Evolutionary conservation across 2,888 invertebrate species (phyloP).

Genomic region (Rotaria macrura): DNA sequence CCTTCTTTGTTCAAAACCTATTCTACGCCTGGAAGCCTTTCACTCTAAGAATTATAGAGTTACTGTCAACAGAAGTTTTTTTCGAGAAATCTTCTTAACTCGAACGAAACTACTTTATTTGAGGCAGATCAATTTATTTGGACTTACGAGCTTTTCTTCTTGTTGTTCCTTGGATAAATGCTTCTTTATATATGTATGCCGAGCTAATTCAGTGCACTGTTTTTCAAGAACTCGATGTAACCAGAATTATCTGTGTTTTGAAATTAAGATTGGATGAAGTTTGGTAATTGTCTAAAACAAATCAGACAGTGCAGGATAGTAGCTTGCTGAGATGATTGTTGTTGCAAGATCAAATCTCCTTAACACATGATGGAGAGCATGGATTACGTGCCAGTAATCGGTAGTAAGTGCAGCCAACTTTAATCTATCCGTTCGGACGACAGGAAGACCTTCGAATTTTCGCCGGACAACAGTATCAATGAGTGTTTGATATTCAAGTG

Average conservation of each 20-base stretch:
- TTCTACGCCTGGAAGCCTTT: too few relatives aligned
- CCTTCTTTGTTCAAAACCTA: too few relatives aligned
- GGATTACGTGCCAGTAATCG: background rate
- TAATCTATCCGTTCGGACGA: background rate
- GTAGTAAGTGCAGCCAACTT: background rate
- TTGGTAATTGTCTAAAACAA: background rate
- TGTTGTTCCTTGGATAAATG: background rate
- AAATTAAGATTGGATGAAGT: background rate
- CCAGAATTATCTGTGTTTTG: background rate
- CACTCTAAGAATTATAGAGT: background rate
- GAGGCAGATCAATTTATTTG: background rate
- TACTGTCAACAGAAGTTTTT: background rate
- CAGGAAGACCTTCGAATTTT: background rate
- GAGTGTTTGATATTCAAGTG: background rate
- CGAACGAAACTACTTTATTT: background rate
- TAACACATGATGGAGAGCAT: background rate
- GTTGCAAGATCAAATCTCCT: background rate
- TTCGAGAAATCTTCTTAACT: background rate
- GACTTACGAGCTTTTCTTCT: background rate
- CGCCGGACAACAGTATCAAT: background rate
- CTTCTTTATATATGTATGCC: background rate
- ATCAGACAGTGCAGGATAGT: background rate
- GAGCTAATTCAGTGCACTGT: background rate
- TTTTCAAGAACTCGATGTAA: background rate
- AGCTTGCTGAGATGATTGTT: background rate